phyloP scores from a whole-genome alignment of 2,888 invertebrate species.

The Phaonia tiefii region DNA sequence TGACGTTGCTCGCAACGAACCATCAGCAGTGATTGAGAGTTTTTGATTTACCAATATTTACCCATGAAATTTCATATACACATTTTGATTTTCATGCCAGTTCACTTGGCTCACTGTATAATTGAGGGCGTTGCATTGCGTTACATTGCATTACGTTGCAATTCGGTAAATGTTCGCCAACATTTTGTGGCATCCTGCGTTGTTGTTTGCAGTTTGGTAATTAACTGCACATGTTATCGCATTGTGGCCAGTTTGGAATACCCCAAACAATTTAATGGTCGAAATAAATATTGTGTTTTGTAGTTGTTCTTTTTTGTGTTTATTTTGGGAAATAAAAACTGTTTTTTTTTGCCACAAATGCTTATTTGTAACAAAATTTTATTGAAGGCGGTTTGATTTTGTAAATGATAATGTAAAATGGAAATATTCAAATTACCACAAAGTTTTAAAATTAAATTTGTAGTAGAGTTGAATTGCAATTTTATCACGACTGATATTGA shows the following conservation, averaged over 20 bases:
- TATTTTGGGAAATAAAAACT: constrained; percentile 21
- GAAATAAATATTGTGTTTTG: constrained; percentile 45
- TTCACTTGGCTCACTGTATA: neutral
- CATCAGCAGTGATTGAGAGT: neutral
- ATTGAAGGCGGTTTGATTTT: neutral
- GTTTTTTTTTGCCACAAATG: constrained; percentile 18
- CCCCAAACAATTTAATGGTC: constrained; percentile 51
- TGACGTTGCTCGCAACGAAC: too few relatives aligned
- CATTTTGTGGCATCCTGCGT: constrained; percentile 62
- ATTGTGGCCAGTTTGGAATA: constrained; percentile 49
- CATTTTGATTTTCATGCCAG: neutral
- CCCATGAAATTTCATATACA: neutral
- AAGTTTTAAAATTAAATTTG: constrained; percentile 4
- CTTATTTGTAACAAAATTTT: constrained; percentile 22
- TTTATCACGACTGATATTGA: too few relatives aligned
- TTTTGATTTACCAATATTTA: constrained; percentile 19
- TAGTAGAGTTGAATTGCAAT: too few relatives aligned
- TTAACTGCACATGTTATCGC: constrained; percentile 68
- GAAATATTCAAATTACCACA: neutral
- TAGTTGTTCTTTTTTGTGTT: constrained; percentile 2
- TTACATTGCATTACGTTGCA: neutral
- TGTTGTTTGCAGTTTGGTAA: constrained; percentile 63
- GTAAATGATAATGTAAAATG: too few relatives aligned
- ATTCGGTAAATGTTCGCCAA: neutral
- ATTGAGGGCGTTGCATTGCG: too few relatives aligned